Evolutionary conservation across 2,888 invertebrate genomes (phyloP).

Genomic region (Drosophila demipolita): DNA sequence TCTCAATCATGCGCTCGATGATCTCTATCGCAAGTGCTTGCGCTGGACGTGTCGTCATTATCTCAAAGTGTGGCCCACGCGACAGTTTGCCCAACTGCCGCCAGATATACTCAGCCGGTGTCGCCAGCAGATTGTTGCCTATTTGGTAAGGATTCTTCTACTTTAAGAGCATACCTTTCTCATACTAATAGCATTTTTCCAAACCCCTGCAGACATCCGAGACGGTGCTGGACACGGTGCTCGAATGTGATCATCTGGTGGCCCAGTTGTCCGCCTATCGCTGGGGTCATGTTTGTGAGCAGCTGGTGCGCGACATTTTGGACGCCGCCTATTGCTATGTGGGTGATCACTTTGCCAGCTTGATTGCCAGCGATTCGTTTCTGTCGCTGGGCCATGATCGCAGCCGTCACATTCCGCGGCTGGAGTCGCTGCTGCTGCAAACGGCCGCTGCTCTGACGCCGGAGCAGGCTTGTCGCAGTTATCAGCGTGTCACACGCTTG

Average conservation of each 20-base stretch:
- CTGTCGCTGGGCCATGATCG: constrained; percentile 89
- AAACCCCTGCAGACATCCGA: constrained; percentile 88
- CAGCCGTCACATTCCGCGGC: constrained; percentile 90
- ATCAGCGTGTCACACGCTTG: constrained; percentile 85
- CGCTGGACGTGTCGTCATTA: constrained; percentile 95
- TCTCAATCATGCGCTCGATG: constrained; percentile 93
- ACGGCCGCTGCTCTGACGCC: constrained; percentile 92
- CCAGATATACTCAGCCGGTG: constrained; percentile 93
- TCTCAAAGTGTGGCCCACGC: constrained; percentile 95
- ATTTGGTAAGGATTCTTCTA: constrained; percentile 86
- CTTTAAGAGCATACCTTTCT: no score
- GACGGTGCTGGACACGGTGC: constrained; percentile 92
- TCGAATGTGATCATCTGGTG: constrained; percentile 93
- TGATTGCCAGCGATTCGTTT: constrained; percentile 89
- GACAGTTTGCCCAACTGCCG: constrained; percentile 94
- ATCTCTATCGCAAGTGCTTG: constrained; percentile 93
- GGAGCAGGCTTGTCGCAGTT: constrained; percentile 93
- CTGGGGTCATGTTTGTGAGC: constrained; percentile 91
- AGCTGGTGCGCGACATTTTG: constrained; percentile 91
- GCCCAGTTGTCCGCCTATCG: constrained; percentile 91
- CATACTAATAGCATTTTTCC: not conserved
- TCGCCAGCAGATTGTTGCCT: constrained; percentile 92
- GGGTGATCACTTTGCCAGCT: constrained; percentile 91
- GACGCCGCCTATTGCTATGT: constrained; percentile 93
- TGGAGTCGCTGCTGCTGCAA: constrained; percentile 92